phyloP scores from a whole-genome alignment of 1,140 invertebrate species.

The Drosophila trapezifrons region DNA sequence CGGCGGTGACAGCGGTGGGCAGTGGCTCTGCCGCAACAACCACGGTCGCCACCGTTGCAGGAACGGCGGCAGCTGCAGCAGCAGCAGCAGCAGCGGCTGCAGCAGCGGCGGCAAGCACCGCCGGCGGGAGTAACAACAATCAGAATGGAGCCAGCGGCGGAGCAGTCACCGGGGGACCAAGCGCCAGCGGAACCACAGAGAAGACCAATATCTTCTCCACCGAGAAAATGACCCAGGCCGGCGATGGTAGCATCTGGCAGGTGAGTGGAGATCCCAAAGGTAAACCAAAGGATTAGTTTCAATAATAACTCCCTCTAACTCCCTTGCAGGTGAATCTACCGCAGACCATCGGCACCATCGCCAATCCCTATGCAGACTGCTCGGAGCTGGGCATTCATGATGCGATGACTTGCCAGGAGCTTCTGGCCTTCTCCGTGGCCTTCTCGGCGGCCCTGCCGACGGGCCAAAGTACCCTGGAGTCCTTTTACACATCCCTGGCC shows the following conservation, averaged over 20 bases:
- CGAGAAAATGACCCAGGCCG: conserved; percentile 95
- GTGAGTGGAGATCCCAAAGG: conserved; percentile 63
- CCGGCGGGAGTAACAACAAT: conserved; percentile 62
- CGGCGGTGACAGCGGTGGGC: conserved; percentile 9
- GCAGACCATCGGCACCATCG: conserved; percentile 76
- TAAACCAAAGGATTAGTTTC: not conserved
- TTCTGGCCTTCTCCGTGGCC: conserved; percentile 94
- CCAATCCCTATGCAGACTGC: conserved; percentile 84
- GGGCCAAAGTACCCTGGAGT: conserved; percentile 92
- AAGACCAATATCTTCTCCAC: conserved; percentile 91
- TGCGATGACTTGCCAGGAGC: conserved; percentile 95
- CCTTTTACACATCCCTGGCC: conserved; percentile 91
- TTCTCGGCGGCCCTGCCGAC: conserved; percentile 95
- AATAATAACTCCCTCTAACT: not conserved
- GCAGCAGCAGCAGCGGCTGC: conserved; percentile 20
- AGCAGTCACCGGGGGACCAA: not conserved
- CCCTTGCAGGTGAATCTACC: conserved; percentile 77
- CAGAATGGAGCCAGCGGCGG: conserved; percentile 32
- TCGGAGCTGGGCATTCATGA: conserved; percentile 85
- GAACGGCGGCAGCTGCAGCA: conserved; percentile 20
- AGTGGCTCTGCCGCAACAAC: conserved; percentile 23
- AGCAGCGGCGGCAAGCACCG: conserved; percentile 36
- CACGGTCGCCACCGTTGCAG: conserved; percentile 31
- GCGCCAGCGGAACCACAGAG: conserved; percentile 38
- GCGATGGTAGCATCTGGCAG: conserved; percentile 89